These are phyloP conservation scores for Drosophila nr. fundita DNA, from an alignment of 2,888 invertebrate species.

Conservation along the genomic window DNA sequence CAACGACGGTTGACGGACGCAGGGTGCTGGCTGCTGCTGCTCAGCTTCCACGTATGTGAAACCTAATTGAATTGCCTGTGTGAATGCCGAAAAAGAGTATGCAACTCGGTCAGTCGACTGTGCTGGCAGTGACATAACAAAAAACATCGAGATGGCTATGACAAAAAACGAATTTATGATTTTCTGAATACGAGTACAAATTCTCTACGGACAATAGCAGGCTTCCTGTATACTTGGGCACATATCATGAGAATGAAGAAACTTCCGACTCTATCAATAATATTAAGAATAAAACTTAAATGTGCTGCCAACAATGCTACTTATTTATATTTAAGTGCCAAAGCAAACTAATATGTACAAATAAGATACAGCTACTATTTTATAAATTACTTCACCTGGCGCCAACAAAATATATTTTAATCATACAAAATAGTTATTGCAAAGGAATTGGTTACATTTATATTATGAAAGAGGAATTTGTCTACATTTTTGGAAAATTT, in stretches of 20 bases:
- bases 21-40: neutral
- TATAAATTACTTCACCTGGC: no score
- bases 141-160: neutral
- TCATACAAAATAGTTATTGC: neutral
- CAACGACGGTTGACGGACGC: neutral
- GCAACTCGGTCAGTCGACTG: neutral
- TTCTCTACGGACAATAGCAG: neutral
- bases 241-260: neutral
- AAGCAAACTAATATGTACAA: neutral
- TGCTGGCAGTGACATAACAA: neutral
- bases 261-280: neutral
- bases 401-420: neutral
- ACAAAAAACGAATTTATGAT: neutral
- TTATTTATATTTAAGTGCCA: neutral
- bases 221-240: neutral
- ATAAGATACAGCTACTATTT: neutral
- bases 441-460: no score
- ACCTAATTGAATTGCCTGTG: neutral
- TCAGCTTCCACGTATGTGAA: neutral
- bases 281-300: neutral
- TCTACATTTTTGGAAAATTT: neutral
- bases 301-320: neutral
- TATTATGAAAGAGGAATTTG: no score
- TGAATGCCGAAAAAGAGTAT: neutral
- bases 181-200: neutral